A percentile compares a stretch with the other conserved stretches of the same genome.
Conservation (phyloP, 2,113 vertebrate species). For the Clarias magur region DNA sequence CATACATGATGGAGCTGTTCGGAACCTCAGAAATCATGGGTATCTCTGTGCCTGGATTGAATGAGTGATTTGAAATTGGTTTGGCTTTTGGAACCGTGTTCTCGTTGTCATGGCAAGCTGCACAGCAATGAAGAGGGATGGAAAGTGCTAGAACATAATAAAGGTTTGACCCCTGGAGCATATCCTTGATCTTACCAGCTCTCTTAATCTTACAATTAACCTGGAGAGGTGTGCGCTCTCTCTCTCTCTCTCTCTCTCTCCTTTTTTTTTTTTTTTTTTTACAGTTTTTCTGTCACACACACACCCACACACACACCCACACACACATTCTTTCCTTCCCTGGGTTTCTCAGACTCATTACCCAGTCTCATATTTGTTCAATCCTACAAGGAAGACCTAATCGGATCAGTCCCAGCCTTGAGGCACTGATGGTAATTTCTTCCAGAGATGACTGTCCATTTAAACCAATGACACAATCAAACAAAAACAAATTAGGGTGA, state of each 20-base stretch:
- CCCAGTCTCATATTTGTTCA: conserved; percentile 1
- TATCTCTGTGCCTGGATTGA: neutral
- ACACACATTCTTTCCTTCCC: neutral
- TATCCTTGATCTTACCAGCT: neutral
- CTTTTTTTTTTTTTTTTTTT: conserved; percentile 38
- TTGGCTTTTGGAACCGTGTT: neutral
- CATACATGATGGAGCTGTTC: neutral
- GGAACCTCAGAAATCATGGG: neutral
- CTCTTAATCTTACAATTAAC: conserved; percentile 19
- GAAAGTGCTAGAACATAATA: neutral
- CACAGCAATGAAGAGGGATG: neutral
- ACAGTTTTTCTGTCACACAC: conserved; percentile 11
- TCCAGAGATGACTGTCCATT: neutral
- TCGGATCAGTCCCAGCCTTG: conserved; percentile 5
- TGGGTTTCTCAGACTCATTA: neutral
- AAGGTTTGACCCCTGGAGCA: conserved; percentile 6
- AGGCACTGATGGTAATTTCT: conserved; percentile 10
- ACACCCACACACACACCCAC: neutral
- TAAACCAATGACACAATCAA: neutral
- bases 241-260: conserved; percentile 36
- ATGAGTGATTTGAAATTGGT: neutral
- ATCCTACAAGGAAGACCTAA: neutral
- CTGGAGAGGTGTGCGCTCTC: neutral
- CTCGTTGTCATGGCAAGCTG: conserved; percentile 15
- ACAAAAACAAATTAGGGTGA: neutral